Evolutionary conservation across 2,113 vertebrate species (phyloP).

Genomic region (Lota lota): DNA sequence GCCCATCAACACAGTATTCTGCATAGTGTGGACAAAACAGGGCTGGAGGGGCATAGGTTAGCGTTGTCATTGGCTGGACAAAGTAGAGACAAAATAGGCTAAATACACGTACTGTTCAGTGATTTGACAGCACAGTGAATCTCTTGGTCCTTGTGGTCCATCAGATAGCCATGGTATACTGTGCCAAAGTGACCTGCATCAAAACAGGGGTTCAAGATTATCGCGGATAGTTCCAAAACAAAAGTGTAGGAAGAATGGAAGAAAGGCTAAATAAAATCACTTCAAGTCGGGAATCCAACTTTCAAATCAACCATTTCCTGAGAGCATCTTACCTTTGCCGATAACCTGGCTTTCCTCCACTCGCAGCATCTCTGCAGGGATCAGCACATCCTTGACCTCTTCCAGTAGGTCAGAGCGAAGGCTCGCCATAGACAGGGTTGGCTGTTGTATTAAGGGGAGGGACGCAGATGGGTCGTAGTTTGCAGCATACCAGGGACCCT

Average conservation of each 20-base stretch:
- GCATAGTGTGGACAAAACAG: not conserved
- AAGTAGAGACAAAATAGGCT: not conserved
- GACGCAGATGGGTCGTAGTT: conserved; percentile 52
- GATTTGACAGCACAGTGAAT: conserved; percentile 93
- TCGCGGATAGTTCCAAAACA: not conserved
- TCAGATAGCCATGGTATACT: conserved; percentile 90
- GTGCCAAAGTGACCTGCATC: conserved; percentile 90
- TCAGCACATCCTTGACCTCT: conserved; percentile 92
- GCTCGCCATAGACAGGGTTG: conserved; percentile 72
- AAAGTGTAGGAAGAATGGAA: not conserved
- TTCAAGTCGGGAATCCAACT: too few relatives aligned
- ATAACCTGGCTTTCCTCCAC: conserved; percentile 81
- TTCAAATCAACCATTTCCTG: too few relatives aligned
- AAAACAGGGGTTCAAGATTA: conserved; percentile 8
- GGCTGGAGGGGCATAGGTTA: not conserved
- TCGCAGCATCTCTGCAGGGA: conserved; percentile 79
- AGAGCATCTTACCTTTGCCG: conserved; percentile 82
- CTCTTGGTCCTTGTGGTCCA: conserved; percentile 74
- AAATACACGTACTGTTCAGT: conserved; percentile 80
- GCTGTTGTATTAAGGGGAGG: conserved; percentile 74
- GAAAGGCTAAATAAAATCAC: not conserved
- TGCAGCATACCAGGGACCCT: conserved; percentile 56
- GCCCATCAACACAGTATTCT: too few relatives aligned
- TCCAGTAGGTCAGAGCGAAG: conserved; percentile 79
- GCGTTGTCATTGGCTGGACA: not conserved